Base-by-base conservation (phyloP, 2,113 vertebrate genomes). In the Circaetus gallicus region DNA sequence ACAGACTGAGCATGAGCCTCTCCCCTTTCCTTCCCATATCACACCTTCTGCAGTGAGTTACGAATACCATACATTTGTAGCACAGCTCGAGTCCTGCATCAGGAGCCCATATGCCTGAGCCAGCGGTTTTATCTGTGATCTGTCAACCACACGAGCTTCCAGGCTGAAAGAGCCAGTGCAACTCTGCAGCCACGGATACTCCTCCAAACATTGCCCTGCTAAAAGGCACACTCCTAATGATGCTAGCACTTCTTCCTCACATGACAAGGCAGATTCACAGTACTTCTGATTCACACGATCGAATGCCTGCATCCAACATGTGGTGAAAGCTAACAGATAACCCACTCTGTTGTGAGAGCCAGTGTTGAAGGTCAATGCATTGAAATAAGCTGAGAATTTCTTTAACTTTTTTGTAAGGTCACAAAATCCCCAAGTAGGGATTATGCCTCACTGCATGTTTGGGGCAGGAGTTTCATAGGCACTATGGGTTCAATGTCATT, bases 51-150 rank as follows among this genome's bases (percentile, higher is more conserved):
- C 74, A 71, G 65, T 24, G 42, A 74, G 50, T 49, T 71, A 43
- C 1, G 1, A 14, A 47, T 36, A 15, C 28, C 45, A 49, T 2
- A 11, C 7, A 15, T 4, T 8, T 5, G 4, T 40, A 81, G 50
- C 61, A 28, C 28, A 70, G 61, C 52, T 59, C 13, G 16, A 87
- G 50, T 53, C 55, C 74, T 58, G 61, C 69, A 36, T 13, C 29
- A 40, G 55, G 40, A 47, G 59, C 73, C 38, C 19, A 24, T 13
- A 10, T 8, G 14, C 53, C 50, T 10, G 31, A 73, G 22, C 29
- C 55, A 65, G 66, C 3, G 1, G 10, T 80, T 89, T 11, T 13
- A 16, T 25, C 65, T 43, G 20, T 61, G 32, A 55, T 70, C 28
- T 61, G 25, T 16, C 61, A 80, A 28, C 16, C 62, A 72, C 16